Percentiles rank a stretch among this genome's conserved stretches.
Conservation (phyloP, 2,797 vertebrate species). For the Lutjanus argentimaculatus region DNA sequence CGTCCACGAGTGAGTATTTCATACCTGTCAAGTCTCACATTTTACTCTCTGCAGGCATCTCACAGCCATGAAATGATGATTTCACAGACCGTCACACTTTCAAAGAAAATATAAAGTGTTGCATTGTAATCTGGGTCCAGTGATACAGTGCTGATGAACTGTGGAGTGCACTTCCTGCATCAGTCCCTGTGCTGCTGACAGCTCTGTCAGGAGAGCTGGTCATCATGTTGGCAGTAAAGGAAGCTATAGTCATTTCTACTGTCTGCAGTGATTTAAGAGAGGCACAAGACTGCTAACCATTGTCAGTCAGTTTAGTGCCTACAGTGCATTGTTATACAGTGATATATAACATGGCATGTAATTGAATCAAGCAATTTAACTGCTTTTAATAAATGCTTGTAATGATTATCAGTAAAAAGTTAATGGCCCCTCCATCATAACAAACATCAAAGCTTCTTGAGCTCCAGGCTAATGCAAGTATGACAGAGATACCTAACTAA, state of each 20-base stretch:
- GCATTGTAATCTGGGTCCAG: slow-evolving; percentile 7
- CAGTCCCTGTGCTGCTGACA: slow-evolving; percentile 1
- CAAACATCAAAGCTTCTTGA: too few species aligned
- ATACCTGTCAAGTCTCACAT: slow-evolving; percentile 8
- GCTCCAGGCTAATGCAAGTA: too few species aligned
- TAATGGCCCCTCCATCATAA: too few species aligned
- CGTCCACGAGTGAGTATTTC: not conserved
- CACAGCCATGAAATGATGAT: slow-evolving; percentile 16
- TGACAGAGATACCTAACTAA: too few species aligned
- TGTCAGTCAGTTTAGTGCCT: not conserved
- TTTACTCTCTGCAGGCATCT: slow-evolving; percentile 7
- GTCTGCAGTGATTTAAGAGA: not conserved
- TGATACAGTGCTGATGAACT: slow-evolving; percentile 26
- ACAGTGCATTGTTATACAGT: not conserved
- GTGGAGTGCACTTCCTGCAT: not conserved
- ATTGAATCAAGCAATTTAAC: not conserved
- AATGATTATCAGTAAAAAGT: too few species aligned
- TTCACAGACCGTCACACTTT: slow-evolving; percentile 24
- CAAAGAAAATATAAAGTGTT: slow-evolving; percentile 14
- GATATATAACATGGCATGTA: not conserved
- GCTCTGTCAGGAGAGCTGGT: slow-evolving; percentile 24
- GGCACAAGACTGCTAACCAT: not conserved
- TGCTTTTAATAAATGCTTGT: too few species aligned
- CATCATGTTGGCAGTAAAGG: not conserved
- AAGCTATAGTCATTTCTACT: not conserved